Evolutionary conservation across 2,888 invertebrate genomes (phyloP).

Genomic region (Agapetus fuscipes): DNA sequence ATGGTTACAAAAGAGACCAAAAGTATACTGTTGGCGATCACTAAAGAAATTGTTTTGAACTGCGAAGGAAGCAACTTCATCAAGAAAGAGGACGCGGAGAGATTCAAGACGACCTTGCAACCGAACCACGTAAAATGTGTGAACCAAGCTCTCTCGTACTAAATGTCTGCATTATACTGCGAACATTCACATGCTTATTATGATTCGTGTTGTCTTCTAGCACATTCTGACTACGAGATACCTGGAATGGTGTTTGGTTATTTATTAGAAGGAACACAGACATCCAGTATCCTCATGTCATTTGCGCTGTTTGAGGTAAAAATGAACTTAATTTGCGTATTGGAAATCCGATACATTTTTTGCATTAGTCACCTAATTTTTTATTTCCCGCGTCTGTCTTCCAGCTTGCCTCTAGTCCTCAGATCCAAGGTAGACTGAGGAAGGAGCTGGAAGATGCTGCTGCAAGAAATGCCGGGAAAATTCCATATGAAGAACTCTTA

Average conservation of each 20-base stretch:
- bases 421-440: constrained; percentile 25
- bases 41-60: constrained; percentile 15
- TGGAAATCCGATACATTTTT: too few relatives aligned
- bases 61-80: too few relatives aligned
- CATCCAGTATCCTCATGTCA: constrained; percentile 24
- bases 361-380: too few relatives aligned
- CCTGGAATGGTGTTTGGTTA: constrained; percentile 24
- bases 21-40: constrained; percentile 10
- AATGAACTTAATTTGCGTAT: too few relatives aligned
- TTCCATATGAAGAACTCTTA: constrained; percentile 24
- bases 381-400: too few relatives aligned
- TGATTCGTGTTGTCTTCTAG: constrained; percentile 7
- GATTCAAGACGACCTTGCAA: too few relatives aligned
- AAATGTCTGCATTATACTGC: too few relatives aligned
- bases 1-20: constrained; percentile 15
- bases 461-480: constrained; percentile 18
- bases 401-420: constrained; percentile 24
- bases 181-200: too few relatives aligned
- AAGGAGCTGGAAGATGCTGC: constrained; percentile 24
- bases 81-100: too few relatives aligned
- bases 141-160: too few relatives aligned
- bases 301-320: constrained; percentile 24
- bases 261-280: constrained; percentile 27
- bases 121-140: too few relatives aligned
- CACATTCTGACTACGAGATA: constrained; percentile 23